Conservation (phyloP, 35 echinoderm and acorn worm genomes). For the Lytechinus pictus region DNA sequence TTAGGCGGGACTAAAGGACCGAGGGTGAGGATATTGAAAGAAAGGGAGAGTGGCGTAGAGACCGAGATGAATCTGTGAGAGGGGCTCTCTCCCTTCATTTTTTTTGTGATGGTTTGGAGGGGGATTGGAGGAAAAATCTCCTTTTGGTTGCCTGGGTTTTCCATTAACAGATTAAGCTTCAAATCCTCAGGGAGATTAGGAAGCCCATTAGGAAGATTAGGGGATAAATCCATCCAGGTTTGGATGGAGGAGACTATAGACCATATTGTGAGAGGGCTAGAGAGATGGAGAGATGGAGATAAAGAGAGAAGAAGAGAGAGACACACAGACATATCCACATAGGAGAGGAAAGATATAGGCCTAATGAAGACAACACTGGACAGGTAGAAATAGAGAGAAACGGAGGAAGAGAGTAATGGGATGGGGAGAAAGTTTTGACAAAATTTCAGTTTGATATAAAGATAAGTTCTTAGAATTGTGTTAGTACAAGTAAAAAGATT, state of each 20-base stretch:
- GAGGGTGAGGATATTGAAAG: not conserved
- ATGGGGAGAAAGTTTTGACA: not conserved
- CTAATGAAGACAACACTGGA: not conserved
- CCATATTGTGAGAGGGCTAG: not conserved
- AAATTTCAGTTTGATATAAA: too few relatives aligned
- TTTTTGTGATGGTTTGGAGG: slow-evolving; percentile 23
- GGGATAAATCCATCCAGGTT: slow-evolving; percentile 55
- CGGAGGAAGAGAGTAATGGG: not conserved
- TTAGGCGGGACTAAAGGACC: not conserved
- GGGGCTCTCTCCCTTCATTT: slow-evolving; percentile 41
- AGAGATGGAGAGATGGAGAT: slow-evolving; percentile 47
- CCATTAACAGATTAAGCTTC: slow-evolving; percentile 71
- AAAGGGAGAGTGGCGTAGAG: not conserved
- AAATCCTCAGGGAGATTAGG: slow-evolving; percentile 63
- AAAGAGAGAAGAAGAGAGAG: not conserved
- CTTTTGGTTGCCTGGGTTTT: slow-evolving; percentile 56
- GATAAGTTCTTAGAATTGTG: too few relatives aligned
- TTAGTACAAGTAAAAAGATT: too few relatives aligned
- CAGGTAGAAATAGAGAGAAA: not conserved
- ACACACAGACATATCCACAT: not conserved
- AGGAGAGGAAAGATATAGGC: not conserved
- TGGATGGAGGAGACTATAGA: slow-evolving; percentile 16
- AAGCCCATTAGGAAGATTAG: slow-evolving; percentile 72
- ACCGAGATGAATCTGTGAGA: not conserved
- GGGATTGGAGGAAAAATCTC: slow-evolving; percentile 50